Conservation (phyloP, 2,888 invertebrate species). For the Coelogynopora nodosa region DNA sequence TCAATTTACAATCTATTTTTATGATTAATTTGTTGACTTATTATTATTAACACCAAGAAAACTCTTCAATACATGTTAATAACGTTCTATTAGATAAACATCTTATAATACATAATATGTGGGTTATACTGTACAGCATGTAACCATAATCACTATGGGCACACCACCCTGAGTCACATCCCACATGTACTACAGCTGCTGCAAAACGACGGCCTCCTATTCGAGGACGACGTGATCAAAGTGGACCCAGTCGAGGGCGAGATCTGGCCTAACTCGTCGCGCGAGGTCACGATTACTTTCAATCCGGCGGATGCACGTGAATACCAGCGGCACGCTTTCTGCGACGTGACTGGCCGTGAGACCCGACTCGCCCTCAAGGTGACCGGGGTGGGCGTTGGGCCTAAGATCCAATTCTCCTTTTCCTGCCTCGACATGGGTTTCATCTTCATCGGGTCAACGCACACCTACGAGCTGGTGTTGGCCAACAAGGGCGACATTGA, state of each 20-base stretch:
- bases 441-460: conserved; percentile 60
- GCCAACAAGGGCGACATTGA: conserved; percentile 62
- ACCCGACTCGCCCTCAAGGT: conserved; percentile 59
- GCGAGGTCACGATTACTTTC: conserved; percentile 59
- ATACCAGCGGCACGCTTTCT: conserved; percentile 59
- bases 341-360: conserved; percentile 61
- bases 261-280: conserved; percentile 61
- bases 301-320: conserved; percentile 58
- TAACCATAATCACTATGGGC: too few relatives aligned
- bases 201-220: conserved; percentile 29
- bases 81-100: too few relatives aligned
- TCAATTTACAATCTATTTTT: too few relatives aligned
- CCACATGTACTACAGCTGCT: too few relatives aligned
- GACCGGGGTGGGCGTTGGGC: conserved; percentile 61
- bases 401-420: conserved; percentile 59
- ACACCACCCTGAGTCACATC: too few relatives aligned
- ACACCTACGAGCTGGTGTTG: conserved; percentile 60
- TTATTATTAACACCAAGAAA: too few relatives aligned
- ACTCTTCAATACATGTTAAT: too few relatives aligned
- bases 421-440: conserved; percentile 60
- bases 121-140: too few relatives aligned
- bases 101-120: too few relatives aligned
- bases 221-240: conserved; percentile 57
- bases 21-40: too few relatives aligned
- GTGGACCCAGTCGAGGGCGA: conserved; percentile 61